Evolutionary conservation across 1,140 invertebrate genomes (phyloP).

Genomic region (Hycleus cichorii): DNA sequence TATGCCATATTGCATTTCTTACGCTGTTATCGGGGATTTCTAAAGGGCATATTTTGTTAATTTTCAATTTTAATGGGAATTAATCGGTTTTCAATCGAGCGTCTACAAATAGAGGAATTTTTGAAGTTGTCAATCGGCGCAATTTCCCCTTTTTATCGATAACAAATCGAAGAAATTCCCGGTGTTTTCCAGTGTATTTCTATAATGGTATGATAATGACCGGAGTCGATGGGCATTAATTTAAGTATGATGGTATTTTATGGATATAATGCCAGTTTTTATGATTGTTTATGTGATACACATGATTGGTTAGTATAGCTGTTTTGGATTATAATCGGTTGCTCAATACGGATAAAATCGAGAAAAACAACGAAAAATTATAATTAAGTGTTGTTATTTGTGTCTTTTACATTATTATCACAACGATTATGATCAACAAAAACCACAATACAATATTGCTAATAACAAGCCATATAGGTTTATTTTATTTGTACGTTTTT

Average conservation of each 20-base stretch:
- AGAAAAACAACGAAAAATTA: too few species aligned
- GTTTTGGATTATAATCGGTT: constrained; percentile 20
- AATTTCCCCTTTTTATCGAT: background rate
- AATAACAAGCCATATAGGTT: too few species aligned
- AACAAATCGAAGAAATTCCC: background rate
- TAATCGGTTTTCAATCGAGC: background rate
- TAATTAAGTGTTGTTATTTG: too few species aligned
- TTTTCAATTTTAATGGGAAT: background rate
- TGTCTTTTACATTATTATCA: too few species aligned
- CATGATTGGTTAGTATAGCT: constrained; percentile 41
- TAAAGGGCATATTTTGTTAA: background rate
- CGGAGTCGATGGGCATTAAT: constrained; percentile 31
- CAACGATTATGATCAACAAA: too few species aligned
- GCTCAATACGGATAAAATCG: background rate
- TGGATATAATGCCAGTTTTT: constrained; percentile 39
- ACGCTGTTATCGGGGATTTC: constrained; percentile 8
- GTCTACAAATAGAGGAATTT: background rate
- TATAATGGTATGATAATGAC: constrained; percentile 39
- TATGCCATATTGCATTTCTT: constrained; percentile 19
- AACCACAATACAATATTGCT: too few species aligned
- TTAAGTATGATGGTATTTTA: constrained; percentile 39
- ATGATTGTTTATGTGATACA: constrained; percentile 42
- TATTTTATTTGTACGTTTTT: too few species aligned
- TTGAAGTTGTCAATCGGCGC: background rate
- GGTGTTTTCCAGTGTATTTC: constrained; percentile 16